phyloP scores from a whole-genome alignment of 2,888 invertebrate species.

The Sinopyrophorus schimmeli region DNA sequence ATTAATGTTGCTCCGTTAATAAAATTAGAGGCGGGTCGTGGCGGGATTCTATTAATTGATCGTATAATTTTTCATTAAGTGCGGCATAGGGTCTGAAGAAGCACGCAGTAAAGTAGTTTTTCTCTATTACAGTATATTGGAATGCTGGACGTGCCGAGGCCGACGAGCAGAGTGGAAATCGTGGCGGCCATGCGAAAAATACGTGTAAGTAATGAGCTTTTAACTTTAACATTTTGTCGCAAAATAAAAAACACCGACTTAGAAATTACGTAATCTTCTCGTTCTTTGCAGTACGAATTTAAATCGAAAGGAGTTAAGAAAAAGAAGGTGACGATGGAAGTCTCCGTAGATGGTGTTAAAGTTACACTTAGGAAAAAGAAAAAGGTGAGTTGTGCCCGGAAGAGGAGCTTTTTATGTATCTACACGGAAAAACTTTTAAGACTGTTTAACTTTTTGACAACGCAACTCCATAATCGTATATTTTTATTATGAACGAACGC shows the following conservation, averaged over 20 bases:
- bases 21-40: no score
- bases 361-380: conserved; percentile 85
- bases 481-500: conserved; percentile 8
- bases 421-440: conserved; percentile 25
- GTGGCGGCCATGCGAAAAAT: conserved; percentile 99
- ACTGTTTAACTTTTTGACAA: conserved; percentile 6
- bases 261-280: no score
- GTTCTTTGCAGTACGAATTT: conserved; percentile 92
- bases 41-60: conserved; percentile 1
- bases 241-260: background rate
- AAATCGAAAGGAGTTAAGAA: conserved; percentile 98
- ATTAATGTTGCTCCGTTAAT: no score
- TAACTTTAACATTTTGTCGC: conserved; percentile 5
- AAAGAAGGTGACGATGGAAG: conserved; percentile 92
- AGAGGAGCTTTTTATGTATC: conserved; percentile 3
- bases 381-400: conserved; percentile 56
- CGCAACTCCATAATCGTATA: conserved; percentile 12
- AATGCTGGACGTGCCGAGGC: conserved; percentile 94
- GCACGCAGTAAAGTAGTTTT: conserved; percentile 3
- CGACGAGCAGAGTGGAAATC: conserved; percentile 95
- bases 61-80: conserved; percentile 18
- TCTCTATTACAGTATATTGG: conserved; percentile 84
- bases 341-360: conserved; percentile 94
- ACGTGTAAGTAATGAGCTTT: conserved; percentile 70
- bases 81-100: conserved; percentile 1